Evolutionary conservation across 2,888 invertebrate species (phyloP), one percentile per base, ranked within the genome.

Genomic region (Scaptomyza flava): DNA sequence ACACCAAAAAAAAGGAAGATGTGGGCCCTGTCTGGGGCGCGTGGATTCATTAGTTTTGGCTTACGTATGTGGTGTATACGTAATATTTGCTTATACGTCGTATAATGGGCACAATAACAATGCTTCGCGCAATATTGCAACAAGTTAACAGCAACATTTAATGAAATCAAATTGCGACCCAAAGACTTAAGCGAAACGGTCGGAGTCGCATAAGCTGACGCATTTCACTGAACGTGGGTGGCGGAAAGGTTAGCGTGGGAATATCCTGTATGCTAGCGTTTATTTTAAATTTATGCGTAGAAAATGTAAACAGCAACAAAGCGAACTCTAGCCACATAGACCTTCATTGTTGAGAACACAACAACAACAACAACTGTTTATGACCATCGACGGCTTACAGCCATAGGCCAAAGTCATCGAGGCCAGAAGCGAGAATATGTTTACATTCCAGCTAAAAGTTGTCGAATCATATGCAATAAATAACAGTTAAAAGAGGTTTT

Each of bases 51-150:
- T 87, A 77, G 65, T 58, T 83, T 57, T 33, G 54, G 59, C 68
- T 61, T 48, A 61, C 73, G 60, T 59, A 48, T 31, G 31, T 3
- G 0, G 71, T 77, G 83, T 85, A 81, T 79, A 77, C 72, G 86
- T 72, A 70, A 82, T 77, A 66, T 57, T 43, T 9, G 27, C 27
- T 27, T 27, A 27, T 27, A 27, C 4, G 27, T 6, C 23, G 56
- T 56, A 53, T 53, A 63, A 64, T 68, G 65, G 84, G 84, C 81
- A 75, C 72, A 64, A 77, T 75, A 50, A 48, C 71, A 73, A 80
- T 69, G 81, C 64, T 69, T 77, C 62, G 87, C 62, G 87, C 27
- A 69, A 86, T 34, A 71, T 68, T 78, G 87, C 81, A 84, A 76
- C 77, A 72, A 79, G 77, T 87, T 68, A 72, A 71, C 58, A 41